Conservation (phyloP, 2,797 vertebrate genomes). For the Catamblyrhynchus diadema region DNA sequence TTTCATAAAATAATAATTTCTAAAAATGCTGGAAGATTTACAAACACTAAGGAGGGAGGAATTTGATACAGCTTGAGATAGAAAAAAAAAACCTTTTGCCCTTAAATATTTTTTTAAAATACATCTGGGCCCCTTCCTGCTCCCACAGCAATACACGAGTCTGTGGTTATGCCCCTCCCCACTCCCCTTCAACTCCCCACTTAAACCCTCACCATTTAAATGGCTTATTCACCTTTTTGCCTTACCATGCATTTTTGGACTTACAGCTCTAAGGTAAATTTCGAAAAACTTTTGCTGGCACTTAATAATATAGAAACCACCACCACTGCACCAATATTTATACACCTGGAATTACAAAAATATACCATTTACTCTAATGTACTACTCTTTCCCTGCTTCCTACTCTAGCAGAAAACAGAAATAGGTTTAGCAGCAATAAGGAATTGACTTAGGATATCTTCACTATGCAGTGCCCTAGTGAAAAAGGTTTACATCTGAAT, state of each 20-base stretch:
- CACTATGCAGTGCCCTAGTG: neutral
- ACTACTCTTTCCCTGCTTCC: neutral
- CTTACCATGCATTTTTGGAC: neutral
- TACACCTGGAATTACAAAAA: neutral
- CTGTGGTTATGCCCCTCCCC: neutral
- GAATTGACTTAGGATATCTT: neutral
- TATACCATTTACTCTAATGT: neutral
- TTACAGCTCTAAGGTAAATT: neutral
- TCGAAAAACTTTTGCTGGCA: neutral
- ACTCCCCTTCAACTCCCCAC: neutral
- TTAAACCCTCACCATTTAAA: neutral
- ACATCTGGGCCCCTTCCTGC: neutral
- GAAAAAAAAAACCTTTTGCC: neutral
- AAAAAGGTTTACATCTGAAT: neutral
- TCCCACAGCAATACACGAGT: neutral
- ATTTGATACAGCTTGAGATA: neutral
- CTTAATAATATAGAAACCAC: neutral
- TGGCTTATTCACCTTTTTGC: neutral
- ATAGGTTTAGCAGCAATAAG: neutral
- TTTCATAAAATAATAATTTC: neutral
- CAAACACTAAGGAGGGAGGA: neutral
- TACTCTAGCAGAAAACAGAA: neutral
- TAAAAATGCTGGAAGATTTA: neutral
- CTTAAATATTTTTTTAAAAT: neutral
- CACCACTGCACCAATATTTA: slow-evolving; percentile 9